Base-by-base conservation (phyloP, 2,888 invertebrate genomes). In the Drosophila longiperda region DNA sequence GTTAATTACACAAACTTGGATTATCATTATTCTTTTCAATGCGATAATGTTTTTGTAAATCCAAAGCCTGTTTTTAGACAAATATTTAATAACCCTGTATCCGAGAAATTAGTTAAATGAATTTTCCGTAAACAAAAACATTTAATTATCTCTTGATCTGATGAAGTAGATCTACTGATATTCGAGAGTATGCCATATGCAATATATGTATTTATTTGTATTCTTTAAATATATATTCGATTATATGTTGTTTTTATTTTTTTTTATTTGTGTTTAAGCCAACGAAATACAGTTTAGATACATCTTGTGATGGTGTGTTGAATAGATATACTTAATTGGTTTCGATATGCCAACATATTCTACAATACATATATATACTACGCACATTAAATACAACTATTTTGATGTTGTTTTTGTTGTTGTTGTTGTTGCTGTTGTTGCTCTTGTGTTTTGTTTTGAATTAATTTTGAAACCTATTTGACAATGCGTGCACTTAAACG, bases 391-490 rank as follows among this genome's bases (percentile, higher is more conserved):
- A 69, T 54, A 62, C 36, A 62, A 40, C 48, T 32, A 42, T 26
- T 52, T 34, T 26, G 32, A 34, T 67, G 26, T 45, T 36, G 53
- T 34, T 29, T 5, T 29, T 29, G 29, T 29, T 29, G 2, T 29
- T 29, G 29, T 1, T 6, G 26, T 26, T 26, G 26, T 23, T 34
- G 17, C 20, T 59, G 5, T 52, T 63, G 12, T 45, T 38, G 23
- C 26, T 26, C 26, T 20, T 23, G 12, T 11, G 26, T 20, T 57
- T 20, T 5, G 20, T 17, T 68, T 75, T 40, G 45, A 67, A 53
- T 52, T 61, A 73, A 73, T 73, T 73, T 73, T 73, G 73, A 73
- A 73, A 73, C 73, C 73, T 73, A 73, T 62, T 61, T 73, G 61
- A 58, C 49, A 54, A 32, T 68, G 61, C 57, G 69, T 60, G 68